Evolutionary conservation across 2,113 vertebrate genomes (phyloP), one percentile per base, ranked within the genome.

Genomic region (Dicerorhinus sumatrensis): DNA sequence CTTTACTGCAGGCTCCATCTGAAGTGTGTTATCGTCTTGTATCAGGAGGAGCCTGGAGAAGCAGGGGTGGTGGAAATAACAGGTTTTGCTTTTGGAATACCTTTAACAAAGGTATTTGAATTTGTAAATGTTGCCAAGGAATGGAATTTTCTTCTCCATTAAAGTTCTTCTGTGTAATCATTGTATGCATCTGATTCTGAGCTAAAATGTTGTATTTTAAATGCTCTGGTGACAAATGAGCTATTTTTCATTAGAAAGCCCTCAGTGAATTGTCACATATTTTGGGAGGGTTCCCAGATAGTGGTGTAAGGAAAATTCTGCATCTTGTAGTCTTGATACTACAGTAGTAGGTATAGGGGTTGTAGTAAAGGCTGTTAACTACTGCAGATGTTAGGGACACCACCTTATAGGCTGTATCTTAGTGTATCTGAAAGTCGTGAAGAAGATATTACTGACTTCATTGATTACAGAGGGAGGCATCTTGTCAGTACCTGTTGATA

Each of bases 21-120:
- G 69, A 36, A 80, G 51, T 39, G 0, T 56, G 33, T 27, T 16
- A 42, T 23, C 36, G 7, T 80, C 29, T 33, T 84, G 13, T 81
- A 54, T 90, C 56, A 27, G 67, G 39, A 73, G 51, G 62, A 18
- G 27, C 63, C 62, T 46, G 17, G 54, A 46, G 51, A 88, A 70
- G 36, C 63, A 42, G 31, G 65, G 56, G 5, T 73, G 69, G 79
- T 95, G 9, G 93, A 95, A 96, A 94, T 75, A 89, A 89, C 62
- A 75, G 95, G 83, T 83, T 92, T 80, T 86, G 54, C 62, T 90
- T 97, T 91, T 82, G 31, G 48, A 93, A 83, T 72, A 39, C 36
- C 39, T 86, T 88, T 69, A 77, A 75, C 58, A 76, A 86, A 96
- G 77, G 36, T 69, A 42, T 93, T 94, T 90, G 46, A 33, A 56